phyloP scores from a whole-genome alignment of 2,888 invertebrate genomes.

The Nipponacmea schrenckii region DNA sequence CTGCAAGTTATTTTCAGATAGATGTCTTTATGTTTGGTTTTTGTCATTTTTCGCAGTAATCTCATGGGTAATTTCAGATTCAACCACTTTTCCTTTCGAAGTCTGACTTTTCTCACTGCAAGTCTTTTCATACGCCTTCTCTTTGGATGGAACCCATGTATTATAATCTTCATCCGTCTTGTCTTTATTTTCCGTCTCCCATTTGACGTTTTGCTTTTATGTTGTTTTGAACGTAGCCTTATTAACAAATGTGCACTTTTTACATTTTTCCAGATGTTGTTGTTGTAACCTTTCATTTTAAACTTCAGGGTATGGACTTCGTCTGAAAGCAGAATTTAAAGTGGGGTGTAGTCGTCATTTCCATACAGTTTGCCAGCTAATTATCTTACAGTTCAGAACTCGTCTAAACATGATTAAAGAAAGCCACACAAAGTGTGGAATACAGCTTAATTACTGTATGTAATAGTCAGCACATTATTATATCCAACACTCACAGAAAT shows the following conservation, averaged over 20 bases:
- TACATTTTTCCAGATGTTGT: neutral
- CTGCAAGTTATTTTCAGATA: neutral
- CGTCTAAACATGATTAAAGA: no score
- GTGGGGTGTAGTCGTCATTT: no score
- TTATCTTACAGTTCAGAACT: no score
- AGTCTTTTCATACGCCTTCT: neutral
- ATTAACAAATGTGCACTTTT: neutral
- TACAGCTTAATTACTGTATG: no score
- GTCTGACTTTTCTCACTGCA: neutral
- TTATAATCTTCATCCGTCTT: neutral
- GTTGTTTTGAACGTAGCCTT: neutral
- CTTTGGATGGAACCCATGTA: neutral
- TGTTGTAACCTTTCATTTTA: neutral
- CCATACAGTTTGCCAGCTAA: no score
- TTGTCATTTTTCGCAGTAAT: neutral
- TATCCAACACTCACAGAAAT: no score
- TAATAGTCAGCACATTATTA: no score
- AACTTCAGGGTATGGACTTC: neutral
- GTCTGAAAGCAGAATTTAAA: neutral
- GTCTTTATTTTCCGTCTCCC: neutral
- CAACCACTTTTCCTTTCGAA: slow-evolving; percentile 1
- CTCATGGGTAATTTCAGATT: neutral
- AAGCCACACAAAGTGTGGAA: no score
- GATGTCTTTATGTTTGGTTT: neutral
- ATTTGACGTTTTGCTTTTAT: neutral